These are phyloP conservation scores for Drosophila bifasciata DNA, from an alignment of 1,140 invertebrate species.

Conservation along the genomic window DNA sequence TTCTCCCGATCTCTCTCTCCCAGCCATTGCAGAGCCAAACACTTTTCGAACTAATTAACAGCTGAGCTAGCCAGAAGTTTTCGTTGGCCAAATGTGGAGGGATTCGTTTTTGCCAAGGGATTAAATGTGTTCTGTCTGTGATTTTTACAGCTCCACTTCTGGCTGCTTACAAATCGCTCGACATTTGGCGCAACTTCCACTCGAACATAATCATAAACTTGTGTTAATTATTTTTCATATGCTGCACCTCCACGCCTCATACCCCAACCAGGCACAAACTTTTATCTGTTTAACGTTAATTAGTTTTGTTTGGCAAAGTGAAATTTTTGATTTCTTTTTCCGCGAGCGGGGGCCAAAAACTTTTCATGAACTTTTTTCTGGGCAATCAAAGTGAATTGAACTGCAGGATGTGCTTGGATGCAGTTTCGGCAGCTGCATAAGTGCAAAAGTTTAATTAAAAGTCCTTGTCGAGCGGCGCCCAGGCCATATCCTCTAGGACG, in stretches of 20 bases:
- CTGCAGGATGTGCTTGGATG: slow-evolving; percentile 58
- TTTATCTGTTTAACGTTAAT: slow-evolving; percentile 83
- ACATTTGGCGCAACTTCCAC: slow-evolving; percentile 46
- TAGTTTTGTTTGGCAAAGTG: slow-evolving; percentile 78
- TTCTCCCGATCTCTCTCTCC: neutral
- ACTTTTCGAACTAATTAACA: slow-evolving; percentile 75
- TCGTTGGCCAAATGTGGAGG: slow-evolving; percentile 10
- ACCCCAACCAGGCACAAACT: slow-evolving; percentile 46
- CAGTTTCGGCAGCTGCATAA: slow-evolving; percentile 67
- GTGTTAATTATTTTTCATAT: slow-evolving; percentile 82
- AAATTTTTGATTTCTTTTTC: slow-evolving; percentile 79
- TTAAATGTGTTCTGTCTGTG: slow-evolving; percentile 78
- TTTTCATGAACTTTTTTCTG: slow-evolving; percentile 72
- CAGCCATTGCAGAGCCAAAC: slow-evolving; percentile 61
- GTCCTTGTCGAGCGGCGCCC: slow-evolving; percentile 21
- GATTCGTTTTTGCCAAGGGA: slow-evolving; percentile 19
- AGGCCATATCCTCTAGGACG: slow-evolving; percentile 59
- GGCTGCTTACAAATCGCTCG: slow-evolving; percentile 72
- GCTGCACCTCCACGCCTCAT: slow-evolving; percentile 34
- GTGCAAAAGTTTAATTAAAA: slow-evolving; percentile 81
- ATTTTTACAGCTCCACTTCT: slow-evolving; percentile 63
- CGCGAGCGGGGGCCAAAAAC: slow-evolving; percentile 38
- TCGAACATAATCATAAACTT: slow-evolving; percentile 76
- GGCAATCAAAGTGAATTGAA: slow-evolving; percentile 81
- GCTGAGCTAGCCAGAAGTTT: slow-evolving; percentile 44